A percentile compares a stretch with the other conserved stretches of the same genome.
phyloP scores from a whole-genome alignment of 2,888 invertebrate species.

The Notodromas monacha region DNA sequence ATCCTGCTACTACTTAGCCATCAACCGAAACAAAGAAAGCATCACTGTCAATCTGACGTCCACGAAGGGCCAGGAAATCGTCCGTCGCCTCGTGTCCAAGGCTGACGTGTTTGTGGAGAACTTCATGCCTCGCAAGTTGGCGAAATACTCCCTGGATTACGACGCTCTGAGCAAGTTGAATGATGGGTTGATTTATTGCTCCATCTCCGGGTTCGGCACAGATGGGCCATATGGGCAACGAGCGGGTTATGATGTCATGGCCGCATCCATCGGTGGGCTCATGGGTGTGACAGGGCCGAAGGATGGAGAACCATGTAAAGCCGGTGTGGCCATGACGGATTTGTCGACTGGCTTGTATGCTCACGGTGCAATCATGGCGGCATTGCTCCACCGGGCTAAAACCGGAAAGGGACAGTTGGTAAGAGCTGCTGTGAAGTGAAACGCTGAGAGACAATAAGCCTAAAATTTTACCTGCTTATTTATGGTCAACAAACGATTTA shows the following conservation, averaged over 20 bases:
- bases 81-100: slow-evolving; percentile 33
- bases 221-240: slow-evolving; percentile 48
- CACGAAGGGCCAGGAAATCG: slow-evolving; percentile 25
- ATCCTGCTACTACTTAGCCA: slow-evolving; percentile 46
- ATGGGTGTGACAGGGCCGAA: slow-evolving; percentile 57
- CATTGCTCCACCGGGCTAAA: slow-evolving; percentile 35
- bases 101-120: slow-evolving; percentile 76
- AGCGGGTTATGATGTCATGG: slow-evolving; percentile 89
- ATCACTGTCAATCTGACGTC: slow-evolving; percentile 51
- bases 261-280: slow-evolving; percentile 64
- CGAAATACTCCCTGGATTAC: slow-evolving; percentile 40
- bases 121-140: slow-evolving; percentile 62
- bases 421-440: no score
- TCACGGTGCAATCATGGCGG: slow-evolving; percentile 73
- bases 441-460: no score
- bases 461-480: no score
- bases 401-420: slow-evolving; percentile 57
- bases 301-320: slow-evolving; percentile 52
- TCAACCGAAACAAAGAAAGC: slow-evolving; percentile 81
- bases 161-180: slow-evolving; percentile 29
- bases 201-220: slow-evolving; percentile 65
- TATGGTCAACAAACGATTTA: no score
- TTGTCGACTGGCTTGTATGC: slow-evolving; percentile 72
- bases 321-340: slow-evolving; percentile 73
- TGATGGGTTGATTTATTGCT: slow-evolving; percentile 60